phyloP scores from a whole-genome alignment of 2,113 vertebrate genomes.

The Microcebus tavaratra region DNA sequence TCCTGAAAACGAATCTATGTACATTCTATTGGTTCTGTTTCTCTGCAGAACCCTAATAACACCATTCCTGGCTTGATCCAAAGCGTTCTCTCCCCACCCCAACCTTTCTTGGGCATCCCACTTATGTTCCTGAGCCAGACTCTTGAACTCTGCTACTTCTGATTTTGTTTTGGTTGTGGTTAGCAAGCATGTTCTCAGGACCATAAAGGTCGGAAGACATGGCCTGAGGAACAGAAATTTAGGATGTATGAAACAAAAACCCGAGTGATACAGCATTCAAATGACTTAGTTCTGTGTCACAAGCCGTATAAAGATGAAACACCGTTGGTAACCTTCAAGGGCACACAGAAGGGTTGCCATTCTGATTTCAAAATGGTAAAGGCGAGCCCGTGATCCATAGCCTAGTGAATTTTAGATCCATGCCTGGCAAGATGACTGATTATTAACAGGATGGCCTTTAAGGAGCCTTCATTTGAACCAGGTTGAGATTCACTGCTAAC shows the following conservation, averaged over 20 bases:
- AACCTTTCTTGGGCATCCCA: neutral
- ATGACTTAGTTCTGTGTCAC: neutral
- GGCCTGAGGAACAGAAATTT: neutral
- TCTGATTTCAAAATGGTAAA: neutral
- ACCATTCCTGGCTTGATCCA: neutral
- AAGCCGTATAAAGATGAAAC: neutral
- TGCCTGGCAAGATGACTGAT: neutral
- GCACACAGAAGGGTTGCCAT: neutral
- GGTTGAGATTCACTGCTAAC: neutral
- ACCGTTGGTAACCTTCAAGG: neutral
- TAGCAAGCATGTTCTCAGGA: neutral
- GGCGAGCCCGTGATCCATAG: neutral
- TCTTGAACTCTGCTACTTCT: neutral
- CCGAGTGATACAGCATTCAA: neutral
- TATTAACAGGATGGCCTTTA: neutral
- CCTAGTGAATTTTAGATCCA: neutral
- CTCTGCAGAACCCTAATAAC: neutral
- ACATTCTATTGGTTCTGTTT: neutral
- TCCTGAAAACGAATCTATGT: neutral
- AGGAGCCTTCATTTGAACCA: neutral
- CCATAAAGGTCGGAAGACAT: neutral
- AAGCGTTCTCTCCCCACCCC: neutral
- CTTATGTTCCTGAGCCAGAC: neutral
- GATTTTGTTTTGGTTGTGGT: neutral
- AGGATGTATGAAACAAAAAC: neutral